Evolutionary conservation across 2,797 vertebrate species (phyloP).

Genomic region (Hemibagrus guttatus): DNA sequence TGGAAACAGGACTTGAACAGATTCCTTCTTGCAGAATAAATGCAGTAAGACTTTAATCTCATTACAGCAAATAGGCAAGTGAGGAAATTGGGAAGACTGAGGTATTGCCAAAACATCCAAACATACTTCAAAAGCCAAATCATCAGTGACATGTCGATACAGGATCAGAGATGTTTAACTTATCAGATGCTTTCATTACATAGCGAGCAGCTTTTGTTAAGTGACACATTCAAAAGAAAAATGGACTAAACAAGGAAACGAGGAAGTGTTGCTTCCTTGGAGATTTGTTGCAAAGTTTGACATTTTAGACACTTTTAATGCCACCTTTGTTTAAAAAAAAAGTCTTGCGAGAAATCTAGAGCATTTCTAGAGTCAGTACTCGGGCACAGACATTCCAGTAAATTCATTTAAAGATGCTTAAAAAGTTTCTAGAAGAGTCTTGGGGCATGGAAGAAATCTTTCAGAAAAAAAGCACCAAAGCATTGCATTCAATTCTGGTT

Average conservation of each 20-base stretch:
- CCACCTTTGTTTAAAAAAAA: not conserved
- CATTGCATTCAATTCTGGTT: too few relatives aligned
- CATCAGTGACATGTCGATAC: not conserved
- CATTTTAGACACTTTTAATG: not conserved
- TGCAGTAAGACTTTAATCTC: not conserved
- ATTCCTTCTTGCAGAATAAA: not conserved
- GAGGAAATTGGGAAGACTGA: not conserved
- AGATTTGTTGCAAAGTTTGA: not conserved
- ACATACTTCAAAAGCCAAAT: not conserved
- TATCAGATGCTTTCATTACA: not conserved
- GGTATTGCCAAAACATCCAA: not conserved
- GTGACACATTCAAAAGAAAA: not conserved
- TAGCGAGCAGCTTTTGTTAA: not conserved
- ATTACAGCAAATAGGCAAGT: not conserved
- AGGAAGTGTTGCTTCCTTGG: too few relatives aligned
- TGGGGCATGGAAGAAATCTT: too few relatives aligned
- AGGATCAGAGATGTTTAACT: not conserved
- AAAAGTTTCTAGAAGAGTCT: too few relatives aligned
- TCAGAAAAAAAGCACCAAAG: too few relatives aligned
- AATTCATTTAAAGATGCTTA: too few relatives aligned
- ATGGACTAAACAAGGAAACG: not conserved
- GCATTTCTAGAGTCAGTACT: not conserved
- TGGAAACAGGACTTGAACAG: not conserved
- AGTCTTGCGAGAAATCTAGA: not conserved
- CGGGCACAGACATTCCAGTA: too few relatives aligned